Evolutionary conservation across 2,797 vertebrate species (phyloP), one percentile per base, ranked within the genome.

Genomic region (Remorina albescens): DNA sequence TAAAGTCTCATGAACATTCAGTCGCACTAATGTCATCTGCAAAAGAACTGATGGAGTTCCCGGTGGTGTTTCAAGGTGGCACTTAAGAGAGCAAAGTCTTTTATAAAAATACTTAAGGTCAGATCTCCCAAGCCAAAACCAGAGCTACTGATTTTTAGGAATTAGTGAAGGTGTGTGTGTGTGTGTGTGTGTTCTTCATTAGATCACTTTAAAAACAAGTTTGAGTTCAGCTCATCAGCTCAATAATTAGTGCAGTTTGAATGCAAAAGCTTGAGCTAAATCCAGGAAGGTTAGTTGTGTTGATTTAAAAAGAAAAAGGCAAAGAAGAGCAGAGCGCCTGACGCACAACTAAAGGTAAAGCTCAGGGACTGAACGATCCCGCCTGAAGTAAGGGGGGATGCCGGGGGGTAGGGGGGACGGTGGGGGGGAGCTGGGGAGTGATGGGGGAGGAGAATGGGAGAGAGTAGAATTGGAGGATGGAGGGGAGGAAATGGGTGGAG

Each of bases 341-440:
- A 51, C 11, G 9, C 25, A 65, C 79, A 42, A 60, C 88, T 95
- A 96, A 46, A 95, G 95, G 85, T 95, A 95, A 82, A 95, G 74
- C 88, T 96, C 92, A 71, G 94, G 93, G 87, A 94, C 92, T 41
- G 86, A 92, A 58, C 72, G 86, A 74, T 94, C 93, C 67, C 89
- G 91, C 84, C 89, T 91, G 92, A 88, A 88, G 81, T 88, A 42
- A 75, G 80, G 84, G 57, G 93, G 94, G 79, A 94, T 80, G 83
- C 92, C 89, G 51, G 91, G 93, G 82, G 90, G 95, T 86, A 93
- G 93, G 77, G 93, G 94, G 75, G 94, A 94, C 62, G 53, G 60
- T 9, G 89, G 84, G 69, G 88, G 75, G 34, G 86, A 84, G 28
- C 23, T 0, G 42, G 71, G 26, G 34, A 8, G 66, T 1, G 25